Percentiles rank a stretch among this genome's conserved stretches.
Conservation (phyloP, 2,113 vertebrate species). For the Oncorhynchus nerka region DNA sequence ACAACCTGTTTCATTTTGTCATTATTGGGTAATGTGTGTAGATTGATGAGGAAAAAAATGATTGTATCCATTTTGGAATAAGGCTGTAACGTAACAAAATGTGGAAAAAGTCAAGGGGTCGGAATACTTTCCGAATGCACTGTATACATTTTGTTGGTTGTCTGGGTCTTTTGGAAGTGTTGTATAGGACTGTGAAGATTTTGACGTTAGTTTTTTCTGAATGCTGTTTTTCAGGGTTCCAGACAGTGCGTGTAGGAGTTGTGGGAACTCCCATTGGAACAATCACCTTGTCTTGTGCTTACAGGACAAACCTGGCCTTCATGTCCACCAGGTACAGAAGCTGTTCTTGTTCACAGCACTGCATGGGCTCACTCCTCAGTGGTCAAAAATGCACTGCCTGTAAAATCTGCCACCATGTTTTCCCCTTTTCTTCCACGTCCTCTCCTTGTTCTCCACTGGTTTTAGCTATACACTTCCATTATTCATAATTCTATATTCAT, state of each 20-base stretch:
- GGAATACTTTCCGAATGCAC: no score
- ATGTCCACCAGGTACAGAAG: constrained; percentile 90
- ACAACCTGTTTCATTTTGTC: no score
- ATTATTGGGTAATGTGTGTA: no score
- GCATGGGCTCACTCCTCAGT: not conserved
- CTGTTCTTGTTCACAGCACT: not conserved
- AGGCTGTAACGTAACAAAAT: no score
- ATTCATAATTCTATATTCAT: not conserved
- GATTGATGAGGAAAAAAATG: no score
- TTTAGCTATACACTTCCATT: not conserved
- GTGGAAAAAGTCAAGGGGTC: no score
- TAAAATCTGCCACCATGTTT: not conserved
- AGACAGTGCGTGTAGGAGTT: constrained; percentile 93
- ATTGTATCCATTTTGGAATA: no score
- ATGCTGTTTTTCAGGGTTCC: constrained; percentile 80
- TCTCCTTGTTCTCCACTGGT: not conserved
- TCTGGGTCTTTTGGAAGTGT: not conserved
- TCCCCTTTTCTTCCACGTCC: not conserved
- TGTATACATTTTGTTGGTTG: constrained; percentile 14
- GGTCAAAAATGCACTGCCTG: not conserved
- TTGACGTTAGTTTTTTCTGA: not conserved
- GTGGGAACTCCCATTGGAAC: constrained; percentile 95
- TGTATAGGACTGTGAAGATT: not conserved
- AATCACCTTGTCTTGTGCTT: constrained; percentile 94
- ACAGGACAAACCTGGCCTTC: constrained; percentile 96